phyloP scores from a whole-genome alignment of 2,113 vertebrate genomes.

The Anhinga anhinga region DNA sequence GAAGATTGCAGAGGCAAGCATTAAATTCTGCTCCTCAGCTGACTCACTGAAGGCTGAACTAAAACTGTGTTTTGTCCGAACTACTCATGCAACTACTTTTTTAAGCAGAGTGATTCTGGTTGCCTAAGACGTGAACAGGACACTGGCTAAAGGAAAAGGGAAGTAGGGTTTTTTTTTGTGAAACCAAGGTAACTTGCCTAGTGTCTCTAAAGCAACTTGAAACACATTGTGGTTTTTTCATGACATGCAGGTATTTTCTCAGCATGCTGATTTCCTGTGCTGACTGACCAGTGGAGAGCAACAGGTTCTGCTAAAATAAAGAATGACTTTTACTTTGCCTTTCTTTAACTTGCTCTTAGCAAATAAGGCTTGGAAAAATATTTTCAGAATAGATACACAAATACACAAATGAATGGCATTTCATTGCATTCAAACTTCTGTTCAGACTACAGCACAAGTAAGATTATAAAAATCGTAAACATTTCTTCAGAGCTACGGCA shows the following conservation, averaged over 20 bases:
- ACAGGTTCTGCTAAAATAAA: neutral
- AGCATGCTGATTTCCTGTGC: constrained; percentile 19
- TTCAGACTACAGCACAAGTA: neutral
- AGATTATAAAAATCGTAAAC: neutral
- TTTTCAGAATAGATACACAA: neutral
- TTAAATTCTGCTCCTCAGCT: neutral
- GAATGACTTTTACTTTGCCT: neutral
- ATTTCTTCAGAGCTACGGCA: neutral
- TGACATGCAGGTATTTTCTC: neutral
- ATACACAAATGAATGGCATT: neutral
- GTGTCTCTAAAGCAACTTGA: neutral
- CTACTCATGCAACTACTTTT: neutral
- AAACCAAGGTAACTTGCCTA: neutral
- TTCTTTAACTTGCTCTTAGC: neutral
- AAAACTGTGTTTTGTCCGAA: neutral
- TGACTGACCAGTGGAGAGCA: neutral
- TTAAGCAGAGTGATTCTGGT: neutral
- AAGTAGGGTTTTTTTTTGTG: neutral
- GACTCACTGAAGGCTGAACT: neutral
- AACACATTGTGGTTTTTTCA: constrained; percentile 7
- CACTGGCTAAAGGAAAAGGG: neutral
- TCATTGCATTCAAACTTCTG: neutral
- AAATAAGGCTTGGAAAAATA: neutral
- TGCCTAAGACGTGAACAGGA: neutral
- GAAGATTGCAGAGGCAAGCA: neutral